Evolutionary conservation across 2,113 vertebrate species (phyloP).

Genomic region (Bos taurus): ARS-UCD2.0 NC_037348.1:3911501-3912000

Average conservation of each 20-base stretch:
- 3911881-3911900: slow-evolving; percentile 98
- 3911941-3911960: slow-evolving; percentile 99
- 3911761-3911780: rapidly evolving
- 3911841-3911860: slow-evolving; percentile 98
- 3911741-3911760: rapidly evolving
- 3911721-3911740: rapidly evolving
- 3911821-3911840: slow-evolving; percentile 77
- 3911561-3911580: background rate
- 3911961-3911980: slow-evolving; percentile 98
- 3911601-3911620: background rate
- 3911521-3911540: no score
- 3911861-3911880: slow-evolving; percentile 95
- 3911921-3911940: slow-evolving; percentile 93
- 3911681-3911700: background rate
- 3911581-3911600: background rate
- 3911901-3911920: slow-evolving; percentile 94
- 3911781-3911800: rapidly evolving
- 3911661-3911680: background rate
- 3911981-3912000: slow-evolving; percentile 48
- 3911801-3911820: rapidly evolving
- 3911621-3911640: background rate
- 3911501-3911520: no score
- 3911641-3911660: background rate
- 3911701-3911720: rapidly evolving
- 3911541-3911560: no score